phyloP scores from a whole-genome alignment of 2,888 invertebrate species.

The Drosophila mulleri region DNA sequence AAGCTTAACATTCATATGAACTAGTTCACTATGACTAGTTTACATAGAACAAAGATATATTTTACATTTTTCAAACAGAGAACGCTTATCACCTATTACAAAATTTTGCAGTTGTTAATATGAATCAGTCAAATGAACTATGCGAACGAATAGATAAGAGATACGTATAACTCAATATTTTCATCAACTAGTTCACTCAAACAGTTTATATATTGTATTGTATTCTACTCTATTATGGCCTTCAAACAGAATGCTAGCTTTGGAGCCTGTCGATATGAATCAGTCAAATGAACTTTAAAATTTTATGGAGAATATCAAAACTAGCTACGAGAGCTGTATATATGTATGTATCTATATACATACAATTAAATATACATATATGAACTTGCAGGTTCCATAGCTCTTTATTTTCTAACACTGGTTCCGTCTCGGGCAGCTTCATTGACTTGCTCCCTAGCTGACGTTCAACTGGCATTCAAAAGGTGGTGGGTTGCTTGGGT shows the following conservation, averaged over 20 bases:
- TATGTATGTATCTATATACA: background rate
- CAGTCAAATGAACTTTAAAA: background rate
- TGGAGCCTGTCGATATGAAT: background rate
- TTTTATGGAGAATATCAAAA: background rate
- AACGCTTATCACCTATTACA: background rate
- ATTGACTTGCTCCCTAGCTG: constrained; percentile 25
- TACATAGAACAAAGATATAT: background rate
- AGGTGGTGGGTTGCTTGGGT: constrained; percentile 29
- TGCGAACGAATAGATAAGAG: no score
- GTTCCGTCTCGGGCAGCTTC: constrained; percentile 23
- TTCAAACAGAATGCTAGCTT: background rate
- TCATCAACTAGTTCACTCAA: background rate
- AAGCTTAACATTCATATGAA: background rate
- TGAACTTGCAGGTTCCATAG: background rate
- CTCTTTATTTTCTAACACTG: background rate
- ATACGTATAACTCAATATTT: background rate
- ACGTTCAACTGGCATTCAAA: constrained; percentile 30
- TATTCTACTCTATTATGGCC: no score
- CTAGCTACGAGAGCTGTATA: no score
- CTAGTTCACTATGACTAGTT: background rate
- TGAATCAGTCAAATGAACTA: no score
- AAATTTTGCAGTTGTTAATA: background rate
- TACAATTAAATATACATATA: no score
- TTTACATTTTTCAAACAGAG: background rate
- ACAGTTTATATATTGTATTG: background rate